These are phyloP conservation scores for Anadara kagoshimensis DNA, from an alignment of 1,140 invertebrate species.

Conservation along the genomic window DNA sequence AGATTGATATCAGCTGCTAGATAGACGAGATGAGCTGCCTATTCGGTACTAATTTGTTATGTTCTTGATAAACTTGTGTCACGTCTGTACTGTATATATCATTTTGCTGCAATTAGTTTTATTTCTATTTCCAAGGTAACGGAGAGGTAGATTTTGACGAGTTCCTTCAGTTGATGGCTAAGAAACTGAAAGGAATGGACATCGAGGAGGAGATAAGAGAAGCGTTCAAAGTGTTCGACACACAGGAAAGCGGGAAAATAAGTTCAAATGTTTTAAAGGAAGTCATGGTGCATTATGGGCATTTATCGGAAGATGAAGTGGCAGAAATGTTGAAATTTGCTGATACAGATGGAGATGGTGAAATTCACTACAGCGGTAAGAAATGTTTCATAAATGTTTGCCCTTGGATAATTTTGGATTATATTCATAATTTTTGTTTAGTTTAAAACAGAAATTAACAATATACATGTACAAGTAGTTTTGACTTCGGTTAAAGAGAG, in stretches of 20 bases:
- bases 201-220: slow-evolving; percentile 99
- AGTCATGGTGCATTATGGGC: slow-evolving; percentile 94
- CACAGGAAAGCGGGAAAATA: slow-evolving; percentile 92
- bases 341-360: slow-evolving; percentile 86
- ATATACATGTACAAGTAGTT: no score
- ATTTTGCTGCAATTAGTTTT: no score
- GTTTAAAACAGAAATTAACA: no score
- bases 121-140: no score
- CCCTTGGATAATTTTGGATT: no score
- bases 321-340: slow-evolving; percentile 95
- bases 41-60: no score
- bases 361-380: slow-evolving; percentile 60
- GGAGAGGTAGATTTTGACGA: slow-evolving; percentile 99
- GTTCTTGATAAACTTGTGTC: no score
- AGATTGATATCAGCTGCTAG: no score
- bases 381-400: background rate
- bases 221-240: slow-evolving; percentile 98
- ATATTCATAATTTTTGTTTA: no score
- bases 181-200: slow-evolving; percentile 99
- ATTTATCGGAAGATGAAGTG: slow-evolving; percentile 91
- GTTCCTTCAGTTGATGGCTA: slow-evolving; percentile 94
- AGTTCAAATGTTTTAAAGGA: slow-evolving; percentile 52
- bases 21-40: no score
- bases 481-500: no score
- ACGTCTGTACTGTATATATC: no score